A percentile compares a stretch with the other conserved stretches of the same genome.
Conservation (phyloP, 2,888 invertebrate genomes). For the Synergus itoensis region DNA sequence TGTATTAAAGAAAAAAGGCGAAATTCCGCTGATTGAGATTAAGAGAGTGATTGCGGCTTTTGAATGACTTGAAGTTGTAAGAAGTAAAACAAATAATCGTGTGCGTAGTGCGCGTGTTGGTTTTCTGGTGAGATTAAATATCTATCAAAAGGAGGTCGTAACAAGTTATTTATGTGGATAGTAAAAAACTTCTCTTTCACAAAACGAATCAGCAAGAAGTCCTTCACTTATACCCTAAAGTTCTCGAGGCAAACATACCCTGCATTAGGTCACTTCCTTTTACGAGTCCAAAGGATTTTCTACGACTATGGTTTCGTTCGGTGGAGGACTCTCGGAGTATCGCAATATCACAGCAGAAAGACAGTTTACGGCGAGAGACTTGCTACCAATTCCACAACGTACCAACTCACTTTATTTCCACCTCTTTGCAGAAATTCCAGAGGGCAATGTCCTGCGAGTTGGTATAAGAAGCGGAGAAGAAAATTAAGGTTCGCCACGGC, state of each 20-base stretch:
- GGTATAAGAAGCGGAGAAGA: background rate
- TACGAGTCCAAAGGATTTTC: conserved; percentile 25
- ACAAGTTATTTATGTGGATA: conserved; percentile 14
- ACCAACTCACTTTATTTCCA: conserved; percentile 30
- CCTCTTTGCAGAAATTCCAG: conserved; percentile 17
- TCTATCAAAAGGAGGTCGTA: conserved; percentile 16
- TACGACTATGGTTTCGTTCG: conserved; percentile 5
- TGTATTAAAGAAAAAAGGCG: too few species aligned
- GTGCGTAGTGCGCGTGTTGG: too few species aligned
- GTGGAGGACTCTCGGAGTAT: conserved; percentile 7
- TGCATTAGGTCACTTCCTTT: conserved; percentile 29
- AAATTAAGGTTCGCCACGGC: conserved; percentile 18
- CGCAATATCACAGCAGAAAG: conserved; percentile 11
- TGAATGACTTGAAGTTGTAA: too few species aligned
- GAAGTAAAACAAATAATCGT: too few species aligned
- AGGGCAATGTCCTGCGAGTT: conserved; percentile 11
- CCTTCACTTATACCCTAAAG: background rate
- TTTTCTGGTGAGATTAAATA: background rate
- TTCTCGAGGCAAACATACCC: conserved; percentile 16
- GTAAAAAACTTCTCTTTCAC: conserved; percentile 5
- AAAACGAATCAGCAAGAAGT: conserved; percentile 19
- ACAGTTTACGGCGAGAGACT: background rate
- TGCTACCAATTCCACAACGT: conserved; percentile 16
- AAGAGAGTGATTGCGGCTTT: too few species aligned
- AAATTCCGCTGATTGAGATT: too few species aligned